Evolutionary conservation across 2,113 vertebrate genomes (phyloP), one percentile per base, ranked within the genome.

Genomic region (Notarius lentiginosus): DNA sequence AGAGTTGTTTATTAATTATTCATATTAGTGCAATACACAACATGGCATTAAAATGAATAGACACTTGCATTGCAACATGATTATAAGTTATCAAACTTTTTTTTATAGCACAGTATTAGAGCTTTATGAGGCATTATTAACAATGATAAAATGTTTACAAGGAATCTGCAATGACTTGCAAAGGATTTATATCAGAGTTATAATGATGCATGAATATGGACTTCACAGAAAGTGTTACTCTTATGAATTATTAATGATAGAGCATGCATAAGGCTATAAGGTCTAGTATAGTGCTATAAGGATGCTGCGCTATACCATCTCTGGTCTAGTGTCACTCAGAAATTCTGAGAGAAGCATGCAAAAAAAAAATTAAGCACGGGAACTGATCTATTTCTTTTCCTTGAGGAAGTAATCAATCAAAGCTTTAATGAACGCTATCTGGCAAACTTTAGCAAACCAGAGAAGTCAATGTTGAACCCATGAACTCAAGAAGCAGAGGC

Each of bases 401-500:
- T 30, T 20, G 5, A 18, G 34, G 56, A 60, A 49, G 41, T 60
- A 61, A 84, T 75, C 15, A 84, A 84, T 60, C 70, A 84, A 61
- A 61, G 60, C 60, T 61, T 15, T 58, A 49, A 75, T 17, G 63
- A 14, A 75, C n/a, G 75, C 9, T 49, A n/a, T 34, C 7, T 85
- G 27, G 51, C 65, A 60, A 85, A 58, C 15, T 41, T 65, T 20
- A 63, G 58, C n/a, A 85, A 85, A 53, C n/a, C 22, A 14, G 70
- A 49, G 20, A 84, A 24, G 7, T 63, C 60, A 63, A 9, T 63
- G 60, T 22, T 47, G 55, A 47, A 84, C 76, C 83, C 63, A 76
- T 85, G 51, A 85, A 63, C 56, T 77, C 72, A 6, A 53, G 66
- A 68, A 27, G 15, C 27, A 68, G 27, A 68, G 27, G 34, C 27